phyloP scores from a whole-genome alignment of 2,797 vertebrate species.

The Tenualosa ilisha region DNA sequence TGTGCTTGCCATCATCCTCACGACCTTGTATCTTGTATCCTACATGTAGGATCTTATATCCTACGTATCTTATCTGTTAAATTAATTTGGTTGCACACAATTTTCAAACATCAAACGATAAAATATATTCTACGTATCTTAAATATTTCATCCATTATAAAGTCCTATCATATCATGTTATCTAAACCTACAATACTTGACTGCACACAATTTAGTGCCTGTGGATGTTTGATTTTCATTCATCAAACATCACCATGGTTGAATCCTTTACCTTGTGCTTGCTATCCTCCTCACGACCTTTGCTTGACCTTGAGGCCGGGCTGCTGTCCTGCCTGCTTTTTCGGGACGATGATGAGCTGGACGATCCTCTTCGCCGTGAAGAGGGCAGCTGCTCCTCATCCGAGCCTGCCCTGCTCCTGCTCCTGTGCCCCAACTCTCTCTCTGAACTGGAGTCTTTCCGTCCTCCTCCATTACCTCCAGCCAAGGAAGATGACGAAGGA shows the following conservation, averaged over 20 bases:
- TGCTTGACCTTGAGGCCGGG: slow-evolving; percentile 36
- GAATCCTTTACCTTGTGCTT: slow-evolving; percentile 44
- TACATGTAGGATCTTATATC: too few relatives aligned
- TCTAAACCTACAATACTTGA: too few relatives aligned
- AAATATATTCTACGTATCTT: too few relatives aligned
- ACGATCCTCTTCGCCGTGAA: slow-evolving; percentile 42
- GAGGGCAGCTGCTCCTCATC: slow-evolving; percentile 45
- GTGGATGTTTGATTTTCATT: too few relatives aligned
- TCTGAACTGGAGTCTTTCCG: slow-evolving; percentile 31
- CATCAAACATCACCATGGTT: background rate
- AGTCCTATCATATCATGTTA: too few relatives aligned
- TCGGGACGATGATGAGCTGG: slow-evolving; percentile 47
- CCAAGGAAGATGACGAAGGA: background rate
- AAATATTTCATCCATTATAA: too few relatives aligned
- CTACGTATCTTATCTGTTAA: too few relatives aligned
- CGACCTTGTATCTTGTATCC: too few relatives aligned
- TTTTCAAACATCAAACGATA: too few relatives aligned
- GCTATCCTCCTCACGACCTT: slow-evolving; percentile 37
- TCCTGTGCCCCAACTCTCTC: slow-evolving; percentile 30
- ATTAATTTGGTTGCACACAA: too few relatives aligned
- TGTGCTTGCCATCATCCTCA: too few relatives aligned
- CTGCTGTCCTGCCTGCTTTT: slow-evolving; percentile 60
- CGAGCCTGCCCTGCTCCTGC: slow-evolving; percentile 34
- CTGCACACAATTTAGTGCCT: too few relatives aligned
- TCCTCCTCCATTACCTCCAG: background rate